These are phyloP conservation scores for Gobiocypris rarus DNA, from an alignment of 2,113 vertebrate genomes.

Conservation along the genomic window DNA sequence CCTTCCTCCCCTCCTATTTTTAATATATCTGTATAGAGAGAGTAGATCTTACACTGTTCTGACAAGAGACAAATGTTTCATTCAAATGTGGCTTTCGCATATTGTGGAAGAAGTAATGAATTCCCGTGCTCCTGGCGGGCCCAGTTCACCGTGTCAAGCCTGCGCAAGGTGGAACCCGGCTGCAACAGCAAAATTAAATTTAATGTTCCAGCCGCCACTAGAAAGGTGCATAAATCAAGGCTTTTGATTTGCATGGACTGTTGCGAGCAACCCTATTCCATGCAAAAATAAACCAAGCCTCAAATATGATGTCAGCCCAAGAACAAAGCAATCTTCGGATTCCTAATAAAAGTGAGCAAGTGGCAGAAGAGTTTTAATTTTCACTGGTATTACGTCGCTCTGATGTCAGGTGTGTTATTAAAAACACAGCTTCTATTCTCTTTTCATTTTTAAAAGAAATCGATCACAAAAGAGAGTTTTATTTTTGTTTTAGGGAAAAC, in stretches of 20 bases:
- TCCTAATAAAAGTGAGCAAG: conserved; percentile 83
- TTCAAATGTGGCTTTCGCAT: conserved; percentile 98
- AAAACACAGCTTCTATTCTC: conserved; percentile 81
- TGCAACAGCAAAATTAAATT: conserved; percentile 96
- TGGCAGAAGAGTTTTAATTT: conserved; percentile 81
- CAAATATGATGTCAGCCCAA: conserved; percentile 88
- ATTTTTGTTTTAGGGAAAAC: conserved; percentile 8
- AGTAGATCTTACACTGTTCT: conserved; percentile 84
- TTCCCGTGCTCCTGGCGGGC: conserved; percentile 81
- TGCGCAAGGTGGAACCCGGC: conserved; percentile 75
- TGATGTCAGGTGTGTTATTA: conserved; percentile 90
- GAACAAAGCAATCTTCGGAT: conserved; percentile 90
- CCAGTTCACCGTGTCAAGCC: conserved; percentile 89
- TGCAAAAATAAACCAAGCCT: conserved; percentile 87
- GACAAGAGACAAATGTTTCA: conserved; percentile 99
- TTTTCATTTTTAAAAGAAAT: conserved; percentile 78
- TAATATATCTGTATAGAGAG: conserved; percentile 68
- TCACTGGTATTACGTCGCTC: conserved; percentile 81
- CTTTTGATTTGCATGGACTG: conserved; percentile 96
- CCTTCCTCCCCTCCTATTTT: conserved; percentile 50
- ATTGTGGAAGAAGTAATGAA: conserved; percentile 96
- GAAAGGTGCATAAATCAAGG: conserved; percentile 96
- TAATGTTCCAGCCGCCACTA: conserved; percentile 88
- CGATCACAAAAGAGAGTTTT: conserved; percentile 56
- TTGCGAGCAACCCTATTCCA: conserved; percentile 79